Base-by-base conservation (phyloP, 2,113 vertebrate species). In the Nyctibius bracteatus region DNA sequence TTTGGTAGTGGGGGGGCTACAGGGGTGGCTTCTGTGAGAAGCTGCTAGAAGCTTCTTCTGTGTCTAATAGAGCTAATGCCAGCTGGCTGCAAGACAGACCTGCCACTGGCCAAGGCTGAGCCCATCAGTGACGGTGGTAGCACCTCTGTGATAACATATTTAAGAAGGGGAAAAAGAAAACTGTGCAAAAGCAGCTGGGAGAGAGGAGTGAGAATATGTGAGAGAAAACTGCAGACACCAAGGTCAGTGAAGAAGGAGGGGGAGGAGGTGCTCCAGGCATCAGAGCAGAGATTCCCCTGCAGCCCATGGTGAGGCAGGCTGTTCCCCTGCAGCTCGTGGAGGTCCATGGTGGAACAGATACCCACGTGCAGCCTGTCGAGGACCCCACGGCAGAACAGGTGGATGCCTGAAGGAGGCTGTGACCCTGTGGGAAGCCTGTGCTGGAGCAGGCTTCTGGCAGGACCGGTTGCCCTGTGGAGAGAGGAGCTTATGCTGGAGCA, bases 21-120 rank as follows among this genome's bases (percentile, higher is more conserved):
- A 52, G 20, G 37, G 39, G 9, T n/a, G 39, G 28, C 46, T 91
- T 87, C 27, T 68, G 55, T 68, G 55, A 59, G 66, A 54, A 70
- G 72, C 68, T 86, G 43, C 52, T 16, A 39, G 58, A 72, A 86
- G 31, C 31, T 57, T 90, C 41, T 8, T 2, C 20, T 24, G 0
- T 80, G 37, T 39, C 17, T 5, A 3, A 14, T 0, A 2, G 35
- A 62, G 47, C 41, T 37, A n/a, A 3, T 52, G 72, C 35, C 24
- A 58, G 20, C 27, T 0, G 0, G 10, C 71, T 82, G 9, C 16
- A 13, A 14, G 35, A 30, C 0, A 2, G 54, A 78, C 13, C 43
- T 5, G 3, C 30, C 6, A 12, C 59, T 89, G 51, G 14, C 51
- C 20, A 24, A n/a, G 25, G 30, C 86, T 0, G 3, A 86, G 49